A percentile compares a stretch with the other conserved stretches of the same genome.
These are phyloP conservation scores for Apamea monoglypha DNA, from an alignment of 2,888 invertebrate species.

Conservation along the genomic window DNA sequence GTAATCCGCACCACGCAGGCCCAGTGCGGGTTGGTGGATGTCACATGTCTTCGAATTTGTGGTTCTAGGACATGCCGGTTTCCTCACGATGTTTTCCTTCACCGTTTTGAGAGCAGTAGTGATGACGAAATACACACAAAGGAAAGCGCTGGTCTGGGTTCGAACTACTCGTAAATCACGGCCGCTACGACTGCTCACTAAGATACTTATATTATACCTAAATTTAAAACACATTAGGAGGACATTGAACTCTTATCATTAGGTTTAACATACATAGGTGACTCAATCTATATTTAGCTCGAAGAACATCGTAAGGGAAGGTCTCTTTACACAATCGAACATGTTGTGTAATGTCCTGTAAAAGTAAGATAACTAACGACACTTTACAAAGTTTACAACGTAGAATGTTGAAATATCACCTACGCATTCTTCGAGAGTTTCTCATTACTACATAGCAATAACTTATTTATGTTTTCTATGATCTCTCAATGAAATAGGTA, in stretches of 20 bases:
- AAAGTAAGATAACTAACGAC: conserved; percentile 36
- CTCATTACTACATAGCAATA: background rate
- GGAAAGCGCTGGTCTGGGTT: no score
- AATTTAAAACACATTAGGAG: conserved; percentile 2
- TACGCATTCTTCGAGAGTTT: background rate
- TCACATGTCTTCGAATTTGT: no score
- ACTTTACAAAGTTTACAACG: background rate
- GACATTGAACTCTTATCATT: conserved; percentile 13
- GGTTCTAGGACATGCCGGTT: no score
- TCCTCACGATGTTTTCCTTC: no score
- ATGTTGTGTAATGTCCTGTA: conserved; percentile 36
- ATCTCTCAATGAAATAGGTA: background rate
- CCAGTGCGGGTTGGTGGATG: no score
- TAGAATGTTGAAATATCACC: conserved; percentile 13
- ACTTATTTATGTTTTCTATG: background rate
- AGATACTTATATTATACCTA: no score
- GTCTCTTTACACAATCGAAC: conserved; percentile 6
- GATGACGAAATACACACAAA: no score
- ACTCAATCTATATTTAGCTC: conserved; percentile 1
- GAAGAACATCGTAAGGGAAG: conserved; percentile 2
- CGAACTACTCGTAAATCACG: no score
- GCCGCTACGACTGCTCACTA: no score
- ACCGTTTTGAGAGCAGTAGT: no score
- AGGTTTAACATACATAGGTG: no score
- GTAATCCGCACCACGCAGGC: no score